Evolutionary conservation across 2,797 vertebrate genomes (phyloP), one percentile per base, ranked within the genome.

Genomic region (Philypnodon macrostomus): DNA sequence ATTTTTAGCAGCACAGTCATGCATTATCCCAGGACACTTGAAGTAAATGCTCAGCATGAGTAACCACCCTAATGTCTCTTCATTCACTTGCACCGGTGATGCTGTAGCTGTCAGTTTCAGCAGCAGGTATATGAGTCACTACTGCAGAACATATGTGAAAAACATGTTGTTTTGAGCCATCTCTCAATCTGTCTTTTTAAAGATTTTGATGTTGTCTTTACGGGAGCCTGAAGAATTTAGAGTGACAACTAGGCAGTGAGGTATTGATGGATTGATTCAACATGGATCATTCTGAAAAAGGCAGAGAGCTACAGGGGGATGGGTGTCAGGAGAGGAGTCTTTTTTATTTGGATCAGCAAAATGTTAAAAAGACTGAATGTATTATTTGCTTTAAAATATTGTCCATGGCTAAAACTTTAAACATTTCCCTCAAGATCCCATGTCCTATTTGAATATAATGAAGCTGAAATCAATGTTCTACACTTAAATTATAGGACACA

Each of bases 41-140:
- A 59, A 48, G 18, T 44, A 34, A 72, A 44, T 13, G 23, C 48
- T 44, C 30, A 55, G 50, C 21, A 35, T 53, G 26, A 56, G 49
- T 39, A 47, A 50, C 44, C 7, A 32, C 31, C 40, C 60, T 48
- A 4, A 50, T 47, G 47, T 51, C 49, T 47, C 31, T 31, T 49
- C 45, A 47, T 36, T 42, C 45, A 38, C 33, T 48, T 42, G 14
- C 32, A 50, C 21, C 30, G 33, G 50, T 53, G 48, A 31, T 46
- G 39, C 36, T 65, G 24, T 56, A 44, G 14, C 24, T 51, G 38
- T 49, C 33, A 24, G 50, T 72, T 62, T 58, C 26, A 57, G 53
- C 33, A 56, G 52, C 54, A 69, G 69, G 54, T 74, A 27, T 40
- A 55, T 78, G 73, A 80, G 26, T 81, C 64, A 72, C 64, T 64